Conservation (phyloP, 1,140 invertebrate species). For the Geopemphigus sp. region DNA sequence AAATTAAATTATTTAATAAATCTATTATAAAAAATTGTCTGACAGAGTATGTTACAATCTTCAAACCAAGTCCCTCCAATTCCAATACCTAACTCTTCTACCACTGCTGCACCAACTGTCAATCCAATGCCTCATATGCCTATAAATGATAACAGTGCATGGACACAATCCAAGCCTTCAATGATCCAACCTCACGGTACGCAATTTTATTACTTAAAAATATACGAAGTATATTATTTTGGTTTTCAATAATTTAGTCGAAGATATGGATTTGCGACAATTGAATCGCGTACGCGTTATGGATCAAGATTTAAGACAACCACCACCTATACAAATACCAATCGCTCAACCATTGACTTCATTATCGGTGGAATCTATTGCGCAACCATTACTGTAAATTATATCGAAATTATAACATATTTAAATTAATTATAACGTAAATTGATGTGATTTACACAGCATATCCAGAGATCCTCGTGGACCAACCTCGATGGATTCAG, state of each 20-base stretch:
- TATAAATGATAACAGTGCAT: conserved; percentile 6
- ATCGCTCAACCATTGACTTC: conserved; percentile 59
- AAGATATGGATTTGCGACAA: conserved; percentile 59
- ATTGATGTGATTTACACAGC: neutral
- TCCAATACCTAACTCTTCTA: conserved; percentile 50
- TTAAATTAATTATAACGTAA: neutral
- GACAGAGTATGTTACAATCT: conserved; percentile 57
- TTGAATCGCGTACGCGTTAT: conserved; percentile 58
- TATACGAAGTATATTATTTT: neutral
- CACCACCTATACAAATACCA: conserved; percentile 59
- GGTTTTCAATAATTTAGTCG: conserved; percentile 14
- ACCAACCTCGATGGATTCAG: conserved; percentile 15
- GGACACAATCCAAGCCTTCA: conserved; percentile 19
- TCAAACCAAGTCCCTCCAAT: conserved; percentile 57
- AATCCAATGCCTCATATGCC: conserved; percentile 29
- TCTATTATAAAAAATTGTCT: neutral
- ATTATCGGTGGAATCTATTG: conserved; percentile 53
- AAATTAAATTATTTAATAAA: too few species aligned
- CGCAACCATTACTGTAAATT: conserved; percentile 41
- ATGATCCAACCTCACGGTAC: neutral
- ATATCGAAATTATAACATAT: neutral
- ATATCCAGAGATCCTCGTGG: conserved; percentile 48
- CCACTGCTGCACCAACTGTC: conserved; percentile 52
- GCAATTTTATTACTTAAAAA: neutral
- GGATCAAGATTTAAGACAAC: conserved; percentile 66